Conservation (phyloP, 2,797 vertebrate species). For the Pempheris klunzingeri region DNA sequence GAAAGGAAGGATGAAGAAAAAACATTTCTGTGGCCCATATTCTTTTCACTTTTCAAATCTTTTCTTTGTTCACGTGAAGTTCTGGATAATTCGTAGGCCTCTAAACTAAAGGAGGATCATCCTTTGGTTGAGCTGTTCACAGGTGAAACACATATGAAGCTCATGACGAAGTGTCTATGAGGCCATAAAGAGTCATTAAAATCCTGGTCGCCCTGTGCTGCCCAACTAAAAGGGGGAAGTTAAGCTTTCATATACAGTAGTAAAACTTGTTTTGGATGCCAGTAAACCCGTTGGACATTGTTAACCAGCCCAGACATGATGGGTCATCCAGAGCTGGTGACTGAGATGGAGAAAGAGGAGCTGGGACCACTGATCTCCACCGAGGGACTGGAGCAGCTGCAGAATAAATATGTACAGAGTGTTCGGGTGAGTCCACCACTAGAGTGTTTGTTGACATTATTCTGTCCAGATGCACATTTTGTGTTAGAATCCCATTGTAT, state of each 20-base stretch:
- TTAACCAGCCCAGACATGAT: constrained; percentile 92
- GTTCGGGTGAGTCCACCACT: constrained; percentile 86
- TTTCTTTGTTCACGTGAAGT: not conserved
- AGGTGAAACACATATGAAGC: not conserved
- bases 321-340: constrained; percentile 89
- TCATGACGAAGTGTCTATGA: too few relatives aligned
- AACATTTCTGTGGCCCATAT: not conserved
- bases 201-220: not conserved
- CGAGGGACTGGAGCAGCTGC: constrained; percentile 90
- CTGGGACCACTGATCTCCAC: constrained; percentile 89
- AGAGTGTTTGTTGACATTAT: not conserved
- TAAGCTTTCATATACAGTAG: not conserved
- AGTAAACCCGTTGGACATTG: not conserved
- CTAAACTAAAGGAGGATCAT: not conserved
- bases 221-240: too few relatives aligned
- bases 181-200: not conserved
- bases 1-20: not conserved
- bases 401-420: constrained; percentile 91
- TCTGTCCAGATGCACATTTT: not conserved
- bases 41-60: not conserved
- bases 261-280: not conserved
- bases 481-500: not conserved
- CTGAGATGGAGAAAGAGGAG: constrained; percentile 87
- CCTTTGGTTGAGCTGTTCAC: not conserved
- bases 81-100: not conserved